Evolutionary conservation across 2,888 invertebrate genomes (phyloP), one percentile per base, ranked within the genome.

Genomic region (Silvanus unidentatus): DNA sequence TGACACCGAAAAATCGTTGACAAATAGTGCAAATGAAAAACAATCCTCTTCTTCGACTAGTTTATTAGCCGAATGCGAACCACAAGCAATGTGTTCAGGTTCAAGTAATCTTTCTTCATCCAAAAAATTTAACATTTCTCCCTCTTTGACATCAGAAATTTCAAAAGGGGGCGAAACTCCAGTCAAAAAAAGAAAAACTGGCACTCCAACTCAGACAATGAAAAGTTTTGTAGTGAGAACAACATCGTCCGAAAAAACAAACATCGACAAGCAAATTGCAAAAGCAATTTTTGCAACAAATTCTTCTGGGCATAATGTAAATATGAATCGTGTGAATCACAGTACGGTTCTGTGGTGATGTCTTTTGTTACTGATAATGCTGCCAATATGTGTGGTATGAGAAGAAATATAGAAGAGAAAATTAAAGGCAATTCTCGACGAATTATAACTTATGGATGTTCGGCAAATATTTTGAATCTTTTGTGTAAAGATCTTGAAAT

Each of bases 231-330:
- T 43, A 8, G 29, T 30, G 6, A 22, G 38, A 37, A 43, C 43
- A 10, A 39, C 15, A 9, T 3, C 15, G 14, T 8, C 12, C 14
- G 27, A 43, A 13, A 38, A 43, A 10, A 37, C 38, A 11, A 36
- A 42, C 28, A 12, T 49, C 10, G 46, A 46, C 35, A 3, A 43
- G 9, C 46, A 49, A 46, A n/a, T 49, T 35, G 49, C 41, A n/a
- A 40, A 15, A 16, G 45, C 35, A 32, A 28, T 47, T 30, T 44
- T 35, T 40, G 38, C 47, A 9, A 49, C 49, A 10, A 49, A 49
- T 32, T 39, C 44, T 9, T 28, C 35, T 48, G 16, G 14, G 9
- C 43, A 11, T 42, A 4, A 22, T 22, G 22, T n/a, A n/a, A n/a
- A 22, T 22, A 0, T 34, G 39, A 15, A 49, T 45, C 9, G 14